phyloP scores from a whole-genome alignment of 2,888 invertebrate species.

The Troglohyphantes excavatus region DNA sequence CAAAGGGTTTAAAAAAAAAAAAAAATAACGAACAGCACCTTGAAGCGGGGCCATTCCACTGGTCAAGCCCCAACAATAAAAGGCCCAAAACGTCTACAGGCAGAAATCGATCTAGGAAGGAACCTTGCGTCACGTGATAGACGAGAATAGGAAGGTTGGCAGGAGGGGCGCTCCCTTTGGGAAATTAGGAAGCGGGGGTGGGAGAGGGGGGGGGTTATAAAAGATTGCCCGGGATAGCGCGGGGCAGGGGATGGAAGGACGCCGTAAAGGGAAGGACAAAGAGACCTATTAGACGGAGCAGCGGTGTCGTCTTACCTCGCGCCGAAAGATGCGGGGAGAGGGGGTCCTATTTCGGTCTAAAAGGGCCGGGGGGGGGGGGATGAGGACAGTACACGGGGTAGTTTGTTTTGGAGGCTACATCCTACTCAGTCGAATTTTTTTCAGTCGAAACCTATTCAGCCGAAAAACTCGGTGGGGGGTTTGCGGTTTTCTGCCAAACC shows the following conservation, averaged over 20 bases:
- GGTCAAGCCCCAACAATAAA: not conserved
- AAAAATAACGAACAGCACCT: no score
- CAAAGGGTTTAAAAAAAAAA: no score
- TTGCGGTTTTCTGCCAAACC: no score
- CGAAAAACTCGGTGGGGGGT: no score
- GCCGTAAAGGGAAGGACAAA: not conserved
- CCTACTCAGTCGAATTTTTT: no score
- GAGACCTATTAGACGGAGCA: not conserved
- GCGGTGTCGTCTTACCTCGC: not conserved
- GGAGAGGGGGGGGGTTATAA: not conserved
- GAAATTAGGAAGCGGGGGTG: not conserved
- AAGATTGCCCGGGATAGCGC: not conserved
- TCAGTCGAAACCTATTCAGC: no score
- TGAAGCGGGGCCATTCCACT: no score
- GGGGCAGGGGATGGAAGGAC: no score
- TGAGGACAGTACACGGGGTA: no score
- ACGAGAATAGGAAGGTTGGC: no score
- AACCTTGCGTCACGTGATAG: not conserved
- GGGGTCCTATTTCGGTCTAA: not conserved
- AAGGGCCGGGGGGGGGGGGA: no score
- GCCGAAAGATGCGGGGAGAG: not conserved
- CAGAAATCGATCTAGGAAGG: not conserved
- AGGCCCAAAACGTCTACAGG: conserved; percentile 1
- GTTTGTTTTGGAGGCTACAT: no score
- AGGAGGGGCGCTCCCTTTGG: not conserved